Evolutionary conservation across 1,140 invertebrate genomes (phyloP).

Genomic region (Mya arenaria): DNA sequence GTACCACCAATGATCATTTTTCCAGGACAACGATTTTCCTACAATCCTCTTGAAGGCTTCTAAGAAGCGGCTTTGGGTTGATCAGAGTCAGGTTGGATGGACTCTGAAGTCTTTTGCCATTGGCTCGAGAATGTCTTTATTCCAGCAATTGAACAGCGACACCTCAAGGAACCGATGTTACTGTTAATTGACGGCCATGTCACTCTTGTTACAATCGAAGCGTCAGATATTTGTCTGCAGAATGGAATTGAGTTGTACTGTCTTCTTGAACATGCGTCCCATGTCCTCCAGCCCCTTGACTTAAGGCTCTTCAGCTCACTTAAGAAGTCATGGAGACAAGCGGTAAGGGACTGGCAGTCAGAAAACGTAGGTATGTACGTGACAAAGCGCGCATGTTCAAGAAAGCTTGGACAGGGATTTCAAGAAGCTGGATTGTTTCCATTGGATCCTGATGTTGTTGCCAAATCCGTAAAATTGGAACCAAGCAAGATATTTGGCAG

Average conservation of each 20-base stretch:
- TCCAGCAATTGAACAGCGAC: background rate
- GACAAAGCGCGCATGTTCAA: constrained; percentile 15
- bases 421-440: constrained; percentile 27
- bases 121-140: constrained; percentile 15
- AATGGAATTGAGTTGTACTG: constrained; percentile 12
- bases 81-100: constrained; percentile 27
- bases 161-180: background rate
- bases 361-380: constrained; percentile 16
- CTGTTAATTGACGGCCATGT: constrained; percentile 25
- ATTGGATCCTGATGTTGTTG: background rate
- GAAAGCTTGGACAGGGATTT: constrained; percentile 14
- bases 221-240: constrained; percentile 2
- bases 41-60: constrained; percentile 16
- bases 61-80: background rate
- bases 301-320: background rate
- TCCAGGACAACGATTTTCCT: background rate
- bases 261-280: constrained; percentile 4
- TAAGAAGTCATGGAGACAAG: constrained; percentile 4
- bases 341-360: constrained; percentile 3
- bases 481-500: no score
- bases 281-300: constrained; percentile 4
- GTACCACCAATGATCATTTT: background rate
- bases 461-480: background rate
- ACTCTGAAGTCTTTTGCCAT: background rate
- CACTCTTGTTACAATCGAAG: background rate